A percentile compares a stretch with the other conserved stretches of the same genome.
These are phyloP conservation scores for Rachycentron canadum DNA, from an alignment of 2,797 vertebrate species.

Conservation along the genomic window DNA sequence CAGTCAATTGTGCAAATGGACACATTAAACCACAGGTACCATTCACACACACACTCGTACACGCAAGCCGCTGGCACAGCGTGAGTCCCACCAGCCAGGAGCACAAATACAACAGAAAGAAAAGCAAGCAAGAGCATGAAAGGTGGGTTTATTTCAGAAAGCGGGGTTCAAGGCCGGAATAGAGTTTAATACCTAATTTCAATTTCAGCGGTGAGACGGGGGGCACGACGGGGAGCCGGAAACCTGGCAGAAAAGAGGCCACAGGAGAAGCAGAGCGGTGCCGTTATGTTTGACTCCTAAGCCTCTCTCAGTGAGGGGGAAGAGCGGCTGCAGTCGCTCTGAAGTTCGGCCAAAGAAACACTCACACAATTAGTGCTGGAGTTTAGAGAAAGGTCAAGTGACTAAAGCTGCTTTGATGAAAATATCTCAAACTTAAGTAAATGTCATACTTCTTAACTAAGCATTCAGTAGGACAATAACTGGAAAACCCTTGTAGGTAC, in stretches of 20 bases:
- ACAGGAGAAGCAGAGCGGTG: constrained; percentile 40
- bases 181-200: constrained; percentile 69
- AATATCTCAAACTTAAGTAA: constrained; percentile 50
- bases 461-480: not conserved
- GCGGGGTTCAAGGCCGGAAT: constrained; percentile 25
- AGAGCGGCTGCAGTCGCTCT: constrained; percentile 8
- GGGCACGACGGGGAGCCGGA: constrained; percentile 43
- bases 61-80: constrained; percentile 24
- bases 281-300: constrained; percentile 40
- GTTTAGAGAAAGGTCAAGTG: constrained; percentile 65
- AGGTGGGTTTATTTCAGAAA: constrained; percentile 65
- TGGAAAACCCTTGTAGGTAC: not conserved
- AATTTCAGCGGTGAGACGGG: constrained; percentile 55
- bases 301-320: constrained; percentile 39
- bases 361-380: constrained; percentile 52
- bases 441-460: constrained; percentile 49
- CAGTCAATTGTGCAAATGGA: constrained; percentile 26
- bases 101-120: constrained; percentile 25
- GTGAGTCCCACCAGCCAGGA: constrained; percentile 27
- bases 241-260: constrained; percentile 32
- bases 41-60: not conserved
- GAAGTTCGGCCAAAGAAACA: constrained; percentile 33
- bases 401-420: constrained; percentile 45
- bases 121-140: constrained; percentile 33
- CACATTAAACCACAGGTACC: constrained; percentile 31